Evolutionary conservation across 1,140 invertebrate species (phyloP).

Genomic region (Luehdorfia chinensis): DNA sequence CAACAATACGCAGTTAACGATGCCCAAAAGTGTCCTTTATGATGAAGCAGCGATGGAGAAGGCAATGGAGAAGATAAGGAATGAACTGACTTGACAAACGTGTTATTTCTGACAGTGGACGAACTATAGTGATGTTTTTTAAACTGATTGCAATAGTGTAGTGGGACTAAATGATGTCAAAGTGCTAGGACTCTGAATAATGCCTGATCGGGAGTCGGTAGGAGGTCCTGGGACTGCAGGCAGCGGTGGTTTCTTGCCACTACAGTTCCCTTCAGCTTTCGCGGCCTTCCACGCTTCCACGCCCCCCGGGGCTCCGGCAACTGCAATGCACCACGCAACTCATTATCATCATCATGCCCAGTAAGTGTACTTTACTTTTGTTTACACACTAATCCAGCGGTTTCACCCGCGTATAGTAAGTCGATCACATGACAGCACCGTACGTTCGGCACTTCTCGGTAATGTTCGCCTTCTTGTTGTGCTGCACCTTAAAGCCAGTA

Average conservation of each 20-base stretch:
- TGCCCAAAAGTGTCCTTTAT: slow-evolving; percentile 31
- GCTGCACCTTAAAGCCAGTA: too few relatives aligned
- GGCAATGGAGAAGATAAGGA: slow-evolving; percentile 44
- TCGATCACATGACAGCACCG: too few relatives aligned
- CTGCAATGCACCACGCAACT: slow-evolving; percentile 66
- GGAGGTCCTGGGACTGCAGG: slow-evolving; percentile 66
- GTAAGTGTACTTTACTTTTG: slow-evolving; percentile 39
- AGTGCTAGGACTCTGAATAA: slow-evolving; percentile 59
- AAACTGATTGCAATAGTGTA: slow-evolving; percentile 29
- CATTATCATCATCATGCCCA: slow-evolving; percentile 72
- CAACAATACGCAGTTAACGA: slow-evolving; percentile 24
- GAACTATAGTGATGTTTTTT: slow-evolving; percentile 26
- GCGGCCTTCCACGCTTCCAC: slow-evolving; percentile 78
- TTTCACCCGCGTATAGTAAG: too few relatives aligned
- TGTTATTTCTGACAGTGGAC: slow-evolving; percentile 15
- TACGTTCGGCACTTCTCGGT: background rate
- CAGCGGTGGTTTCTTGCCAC: slow-evolving; percentile 71
- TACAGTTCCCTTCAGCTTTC: slow-evolving; percentile 82
- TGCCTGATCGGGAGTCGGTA: slow-evolving; percentile 75
- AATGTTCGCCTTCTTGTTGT: background rate
- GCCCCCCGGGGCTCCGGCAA: slow-evolving; percentile 51
- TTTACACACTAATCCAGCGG: too few relatives aligned
- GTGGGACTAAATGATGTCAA: slow-evolving; percentile 35
- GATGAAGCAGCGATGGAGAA: slow-evolving; percentile 39
- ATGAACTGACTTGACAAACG: slow-evolving; percentile 61